Evolutionary conservation across 1,140 invertebrate species (phyloP).

Genomic region (Caenorhabditis latens): DNA sequence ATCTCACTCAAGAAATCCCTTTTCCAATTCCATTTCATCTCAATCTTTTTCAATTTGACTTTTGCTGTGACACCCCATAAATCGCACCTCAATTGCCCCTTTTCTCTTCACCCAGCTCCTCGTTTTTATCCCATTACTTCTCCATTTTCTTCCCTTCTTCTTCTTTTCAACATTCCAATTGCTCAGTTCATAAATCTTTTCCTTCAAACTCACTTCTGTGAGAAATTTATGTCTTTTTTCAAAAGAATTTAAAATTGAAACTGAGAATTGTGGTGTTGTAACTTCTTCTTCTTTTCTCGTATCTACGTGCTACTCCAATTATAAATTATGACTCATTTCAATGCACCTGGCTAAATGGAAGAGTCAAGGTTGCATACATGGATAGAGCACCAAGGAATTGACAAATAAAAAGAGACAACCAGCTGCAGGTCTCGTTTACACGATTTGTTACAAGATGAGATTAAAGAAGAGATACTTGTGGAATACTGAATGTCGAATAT

Average conservation of each 20-base stretch:
- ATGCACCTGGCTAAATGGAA: slow-evolving; percentile 40
- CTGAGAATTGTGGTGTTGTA: not conserved
- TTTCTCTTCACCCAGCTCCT: slow-evolving; percentile 21
- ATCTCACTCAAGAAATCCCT: no score
- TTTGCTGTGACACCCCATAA: slow-evolving; percentile 46
- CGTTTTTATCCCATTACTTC: slow-evolving; percentile 55
- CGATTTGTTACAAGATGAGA: slow-evolving; percentile 2
- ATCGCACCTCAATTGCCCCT: slow-evolving; percentile 50
- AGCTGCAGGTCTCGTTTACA: slow-evolving; percentile 1
- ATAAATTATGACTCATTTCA: slow-evolving; percentile 48
- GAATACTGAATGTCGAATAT: not conserved
- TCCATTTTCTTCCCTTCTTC: not conserved
- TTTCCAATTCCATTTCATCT: no score
- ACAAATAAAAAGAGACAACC: slow-evolving; percentile 32
- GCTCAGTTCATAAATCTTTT: slow-evolving; percentile 41
- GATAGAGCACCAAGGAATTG: not conserved
- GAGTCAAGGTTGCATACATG: slow-evolving; percentile 32
- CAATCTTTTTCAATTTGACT: not conserved
- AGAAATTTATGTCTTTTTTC: slow-evolving; percentile 1
- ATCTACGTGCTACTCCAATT: not conserved
- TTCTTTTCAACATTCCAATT: slow-evolving; percentile 34
- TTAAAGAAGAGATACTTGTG: not conserved
- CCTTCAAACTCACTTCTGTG: not conserved
- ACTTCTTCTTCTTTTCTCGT: not conserved
- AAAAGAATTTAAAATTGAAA: not conserved